These are phyloP conservation scores for Tachina lurida DNA, from an alignment of 2,888 invertebrate genomes.

Conservation along the genomic window DNA sequence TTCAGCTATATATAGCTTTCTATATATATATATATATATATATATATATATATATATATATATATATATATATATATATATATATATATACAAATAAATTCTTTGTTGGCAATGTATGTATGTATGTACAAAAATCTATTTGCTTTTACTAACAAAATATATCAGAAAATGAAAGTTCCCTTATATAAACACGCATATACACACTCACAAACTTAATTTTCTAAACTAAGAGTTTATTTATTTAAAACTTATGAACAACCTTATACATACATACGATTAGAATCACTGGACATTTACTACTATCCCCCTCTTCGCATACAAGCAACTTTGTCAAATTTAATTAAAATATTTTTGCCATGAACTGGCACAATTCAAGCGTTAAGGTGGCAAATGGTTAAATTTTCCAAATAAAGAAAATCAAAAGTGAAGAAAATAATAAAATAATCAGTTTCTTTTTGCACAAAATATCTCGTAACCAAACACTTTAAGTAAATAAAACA, in stretches of 20 bases:
- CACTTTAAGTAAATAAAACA: slow-evolving; percentile 3
- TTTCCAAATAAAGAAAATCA: background rate
- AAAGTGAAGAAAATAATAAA: background rate
- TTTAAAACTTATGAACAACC: background rate
- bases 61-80: no score
- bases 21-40: no score
- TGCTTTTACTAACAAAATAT: no score
- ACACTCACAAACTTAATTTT: background rate
- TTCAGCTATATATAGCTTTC: no score
- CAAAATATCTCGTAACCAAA: slow-evolving; percentile 3
- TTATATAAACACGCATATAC: no score
- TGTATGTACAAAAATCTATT: no score
- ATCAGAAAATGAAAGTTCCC: no score
- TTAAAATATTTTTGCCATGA: slow-evolving; percentile 57
- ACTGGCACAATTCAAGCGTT: slow-evolving; percentile 48
- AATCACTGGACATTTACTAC: slow-evolving; percentile 12
- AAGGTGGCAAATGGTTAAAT: slow-evolving; percentile 15
- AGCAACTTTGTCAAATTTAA: slow-evolving; percentile 46
- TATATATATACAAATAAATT: no score
- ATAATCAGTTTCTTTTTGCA: background rate
- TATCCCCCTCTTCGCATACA: background rate
- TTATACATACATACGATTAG: background rate
- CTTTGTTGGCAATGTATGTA: no score
- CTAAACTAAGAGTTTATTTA: background rate
- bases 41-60: no score